Conservation (phyloP, 2,888 invertebrate species). For the Brenthis ino region DNA sequence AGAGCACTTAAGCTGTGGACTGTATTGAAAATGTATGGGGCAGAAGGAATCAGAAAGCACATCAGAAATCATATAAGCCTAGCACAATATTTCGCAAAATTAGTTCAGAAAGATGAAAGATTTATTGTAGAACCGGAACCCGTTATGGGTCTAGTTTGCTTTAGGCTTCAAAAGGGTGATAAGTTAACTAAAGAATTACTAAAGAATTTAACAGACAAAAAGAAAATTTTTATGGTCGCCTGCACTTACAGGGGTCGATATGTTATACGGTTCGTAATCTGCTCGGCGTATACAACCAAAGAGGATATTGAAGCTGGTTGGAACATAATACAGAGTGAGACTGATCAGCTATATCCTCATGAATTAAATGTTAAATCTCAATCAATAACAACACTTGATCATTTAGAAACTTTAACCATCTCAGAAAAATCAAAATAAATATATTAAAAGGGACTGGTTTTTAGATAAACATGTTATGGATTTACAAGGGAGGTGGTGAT, state of each 20-base stretch:
- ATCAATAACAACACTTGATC: constrained; percentile 55
- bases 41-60: constrained; percentile 88
- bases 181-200: constrained; percentile 86
- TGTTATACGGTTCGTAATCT: constrained; percentile 91
- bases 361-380: constrained; percentile 54
- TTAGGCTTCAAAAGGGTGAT: constrained; percentile 90
- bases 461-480: too few species aligned
- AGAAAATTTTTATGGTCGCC: constrained; percentile 91
- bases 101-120: constrained; percentile 86
- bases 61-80: constrained; percentile 88
- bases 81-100: constrained; percentile 89
- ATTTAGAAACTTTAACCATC: constrained; percentile 56
- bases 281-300: constrained; percentile 86
- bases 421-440: constrained; percentile 68
- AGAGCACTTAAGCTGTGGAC: constrained; percentile 97
- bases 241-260: constrained; percentile 86
- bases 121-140: constrained; percentile 90
- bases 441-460: neutral
- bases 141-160: constrained; percentile 93
- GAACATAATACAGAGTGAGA: constrained; percentile 84
- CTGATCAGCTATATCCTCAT: constrained; percentile 59
- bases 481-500: neutral
- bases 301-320: constrained; percentile 89
- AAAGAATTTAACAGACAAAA: constrained; percentile 87
- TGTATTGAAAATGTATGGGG: constrained; percentile 91